phyloP scores from a whole-genome alignment of 2,888 invertebrate species.

The Disparrhopalites patrizii region DNA sequence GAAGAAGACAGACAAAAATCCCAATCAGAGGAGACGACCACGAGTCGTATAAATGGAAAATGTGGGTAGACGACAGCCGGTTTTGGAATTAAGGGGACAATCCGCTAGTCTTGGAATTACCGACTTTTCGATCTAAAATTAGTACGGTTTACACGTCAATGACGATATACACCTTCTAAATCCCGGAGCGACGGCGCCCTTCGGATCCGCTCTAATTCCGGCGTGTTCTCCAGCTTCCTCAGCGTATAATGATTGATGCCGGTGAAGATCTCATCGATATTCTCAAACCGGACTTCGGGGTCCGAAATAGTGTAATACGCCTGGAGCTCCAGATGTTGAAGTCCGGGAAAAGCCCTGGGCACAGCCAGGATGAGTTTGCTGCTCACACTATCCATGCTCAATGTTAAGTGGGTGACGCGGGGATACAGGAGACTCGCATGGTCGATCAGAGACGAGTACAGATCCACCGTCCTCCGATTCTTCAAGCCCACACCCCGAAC shows the following conservation, averaged over 20 bases:
- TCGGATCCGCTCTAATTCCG: background rate
- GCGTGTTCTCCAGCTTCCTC: background rate
- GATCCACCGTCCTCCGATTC: background rate
- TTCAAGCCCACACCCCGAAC: background rate
- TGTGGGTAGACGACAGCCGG: too few relatives aligned
- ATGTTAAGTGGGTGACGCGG: background rate
- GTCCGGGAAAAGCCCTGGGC: background rate
- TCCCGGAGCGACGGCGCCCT: background rate
- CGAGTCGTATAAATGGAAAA: too few relatives aligned
- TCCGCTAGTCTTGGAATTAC: too few relatives aligned
- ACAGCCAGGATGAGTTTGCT: background rate
- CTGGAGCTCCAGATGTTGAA: background rate
- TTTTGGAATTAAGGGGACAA: too few relatives aligned
- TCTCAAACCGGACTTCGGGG: background rate
- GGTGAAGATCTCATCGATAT: background rate
- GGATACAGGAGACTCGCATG: background rate
- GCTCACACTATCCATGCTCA: background rate
- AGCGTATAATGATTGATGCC: slow-evolving; percentile 1
- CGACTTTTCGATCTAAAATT: too few relatives aligned
- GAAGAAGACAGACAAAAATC: too few relatives aligned
- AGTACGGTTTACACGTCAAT: too few relatives aligned
- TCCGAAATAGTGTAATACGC: background rate
- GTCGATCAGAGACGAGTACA: background rate
- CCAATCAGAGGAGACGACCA: too few relatives aligned
- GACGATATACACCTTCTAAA: background rate